A percentile compares a stretch with the other conserved stretches of the same genome.
Evolutionary conservation across 2,113 vertebrate genomes (phyloP).

Genomic region (Catharus minimus): DNA sequence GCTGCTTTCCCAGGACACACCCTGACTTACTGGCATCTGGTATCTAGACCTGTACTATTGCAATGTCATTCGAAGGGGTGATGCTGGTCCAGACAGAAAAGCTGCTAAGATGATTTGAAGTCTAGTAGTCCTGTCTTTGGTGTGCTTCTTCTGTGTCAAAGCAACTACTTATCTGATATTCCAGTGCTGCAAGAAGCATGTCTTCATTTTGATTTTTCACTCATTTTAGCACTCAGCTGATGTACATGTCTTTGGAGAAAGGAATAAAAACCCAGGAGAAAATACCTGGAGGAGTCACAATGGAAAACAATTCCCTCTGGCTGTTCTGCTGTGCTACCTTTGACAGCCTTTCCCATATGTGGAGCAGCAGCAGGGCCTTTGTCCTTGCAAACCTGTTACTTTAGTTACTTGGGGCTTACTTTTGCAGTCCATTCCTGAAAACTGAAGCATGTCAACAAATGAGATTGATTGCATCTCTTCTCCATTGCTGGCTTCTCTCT

Average conservation of each 20-base stretch:
- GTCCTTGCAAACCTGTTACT: background rate
- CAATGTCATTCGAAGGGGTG: background rate
- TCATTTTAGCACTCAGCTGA: background rate
- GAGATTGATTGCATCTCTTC: background rate
- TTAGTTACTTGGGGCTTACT: background rate
- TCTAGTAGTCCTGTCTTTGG: background rate
- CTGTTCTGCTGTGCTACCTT: background rate
- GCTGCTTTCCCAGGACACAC: background rate
- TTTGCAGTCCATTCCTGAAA: background rate
- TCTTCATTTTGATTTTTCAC: background rate
- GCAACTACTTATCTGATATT: background rate
- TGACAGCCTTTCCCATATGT: background rate
- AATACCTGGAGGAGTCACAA: background rate
- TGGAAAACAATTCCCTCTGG: background rate
- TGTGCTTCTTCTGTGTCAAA: background rate
- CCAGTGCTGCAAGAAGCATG: background rate
- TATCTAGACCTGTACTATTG: background rate
- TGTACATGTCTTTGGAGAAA: background rate
- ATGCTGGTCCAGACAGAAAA: background rate
- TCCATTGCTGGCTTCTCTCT: background rate
- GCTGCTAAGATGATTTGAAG: background rate
- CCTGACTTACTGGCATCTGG: background rate
- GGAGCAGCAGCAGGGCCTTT: background rate
- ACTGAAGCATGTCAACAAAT: background rate
- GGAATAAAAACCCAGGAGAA: background rate